Conservation (phyloP, 2,888 invertebrate genomes). For the Polymixis lichenea region DNA sequence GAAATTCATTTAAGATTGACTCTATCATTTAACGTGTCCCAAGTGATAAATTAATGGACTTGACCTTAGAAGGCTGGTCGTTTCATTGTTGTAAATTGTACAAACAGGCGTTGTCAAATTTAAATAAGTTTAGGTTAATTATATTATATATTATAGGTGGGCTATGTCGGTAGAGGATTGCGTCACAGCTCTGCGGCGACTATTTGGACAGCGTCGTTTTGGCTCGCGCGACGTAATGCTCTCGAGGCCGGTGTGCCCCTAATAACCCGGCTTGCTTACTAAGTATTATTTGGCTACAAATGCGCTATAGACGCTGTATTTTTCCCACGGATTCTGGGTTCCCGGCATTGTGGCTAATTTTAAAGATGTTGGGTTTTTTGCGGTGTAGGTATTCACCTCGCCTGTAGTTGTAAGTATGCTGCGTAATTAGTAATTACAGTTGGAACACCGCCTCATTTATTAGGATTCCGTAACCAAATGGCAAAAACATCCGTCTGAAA, state of each 20-base stretch:
- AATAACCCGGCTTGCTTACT: slow-evolving; percentile 55
- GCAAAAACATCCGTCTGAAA: not conserved
- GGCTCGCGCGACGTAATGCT: slow-evolving; percentile 45
- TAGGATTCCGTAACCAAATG: not conserved
- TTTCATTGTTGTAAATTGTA: slow-evolving; percentile 7
- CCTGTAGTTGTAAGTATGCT: slow-evolving; percentile 21
- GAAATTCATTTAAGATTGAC: slow-evolving; percentile 71
- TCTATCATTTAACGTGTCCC: slow-evolving; percentile 55
- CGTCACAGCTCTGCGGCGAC: slow-evolving; percentile 41
- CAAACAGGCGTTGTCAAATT: slow-evolving; percentile 27
- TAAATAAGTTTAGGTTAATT: slow-evolving; percentile 31
- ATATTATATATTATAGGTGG: slow-evolving; percentile 10
- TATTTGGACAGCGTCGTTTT: slow-evolving; percentile 47
- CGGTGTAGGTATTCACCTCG: slow-evolving; percentile 29
- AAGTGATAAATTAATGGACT: slow-evolving; percentile 51
- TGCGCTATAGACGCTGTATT: slow-evolving; percentile 50
- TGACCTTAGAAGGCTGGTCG: slow-evolving; percentile 33
- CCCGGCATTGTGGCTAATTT: slow-evolving; percentile 63
- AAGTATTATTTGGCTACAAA: slow-evolving; percentile 61
- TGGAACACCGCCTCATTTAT: not conserved
- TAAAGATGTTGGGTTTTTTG: slow-evolving; percentile 54
- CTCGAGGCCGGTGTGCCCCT: slow-evolving; percentile 50
- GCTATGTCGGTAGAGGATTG: slow-evolving; percentile 23
- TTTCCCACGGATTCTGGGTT: slow-evolving; percentile 64
- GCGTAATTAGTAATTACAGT: slow-evolving; percentile 27